Evolutionary conservation across 1,140 invertebrate genomes (phyloP).

Genomic region (Atta cephalotes): DNA sequence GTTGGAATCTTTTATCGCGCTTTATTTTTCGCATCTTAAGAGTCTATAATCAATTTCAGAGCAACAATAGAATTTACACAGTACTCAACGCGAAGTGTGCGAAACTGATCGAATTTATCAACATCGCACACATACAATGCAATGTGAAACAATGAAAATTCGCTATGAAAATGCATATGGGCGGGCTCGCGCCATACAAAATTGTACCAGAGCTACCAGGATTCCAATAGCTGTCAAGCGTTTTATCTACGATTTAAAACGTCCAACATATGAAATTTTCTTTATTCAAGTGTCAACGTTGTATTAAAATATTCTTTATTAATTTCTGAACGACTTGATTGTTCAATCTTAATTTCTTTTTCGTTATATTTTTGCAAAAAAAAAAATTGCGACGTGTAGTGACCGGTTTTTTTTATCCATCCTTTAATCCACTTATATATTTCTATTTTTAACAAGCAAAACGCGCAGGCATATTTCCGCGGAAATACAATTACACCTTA

Average conservation of each 20-base stretch:
- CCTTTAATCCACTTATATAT: background rate
- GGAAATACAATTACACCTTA: background rate
- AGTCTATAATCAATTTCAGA: slow-evolving; percentile 3
- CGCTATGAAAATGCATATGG: slow-evolving; percentile 46
- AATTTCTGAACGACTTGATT: background rate
- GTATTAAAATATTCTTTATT: background rate
- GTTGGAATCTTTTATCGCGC: background rate
- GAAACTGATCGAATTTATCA: slow-evolving; percentile 31
- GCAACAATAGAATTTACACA: background rate
- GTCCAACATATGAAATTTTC: background rate
- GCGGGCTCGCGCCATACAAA: background rate
- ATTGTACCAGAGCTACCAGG: slow-evolving; percentile 11
- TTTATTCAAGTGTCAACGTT: background rate
- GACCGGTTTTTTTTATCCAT: background rate
- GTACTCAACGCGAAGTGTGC: background rate
- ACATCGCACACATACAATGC: slow-evolving; percentile 15
- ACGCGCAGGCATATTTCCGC: background rate
- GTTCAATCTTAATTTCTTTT: background rate
- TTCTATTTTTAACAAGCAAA: slow-evolving; percentile 13
- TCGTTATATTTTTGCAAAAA: background rate
- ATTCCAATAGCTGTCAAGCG: slow-evolving; percentile 33
- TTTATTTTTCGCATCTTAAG: background rate
- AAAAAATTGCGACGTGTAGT: background rate
- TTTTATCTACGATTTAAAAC: slow-evolving; percentile 25
- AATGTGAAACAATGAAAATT: slow-evolving; percentile 35